These are phyloP conservation scores for Marisa cornuarietis DNA, from an alignment of 1,140 invertebrate genomes.

Conservation along the genomic window DNA sequence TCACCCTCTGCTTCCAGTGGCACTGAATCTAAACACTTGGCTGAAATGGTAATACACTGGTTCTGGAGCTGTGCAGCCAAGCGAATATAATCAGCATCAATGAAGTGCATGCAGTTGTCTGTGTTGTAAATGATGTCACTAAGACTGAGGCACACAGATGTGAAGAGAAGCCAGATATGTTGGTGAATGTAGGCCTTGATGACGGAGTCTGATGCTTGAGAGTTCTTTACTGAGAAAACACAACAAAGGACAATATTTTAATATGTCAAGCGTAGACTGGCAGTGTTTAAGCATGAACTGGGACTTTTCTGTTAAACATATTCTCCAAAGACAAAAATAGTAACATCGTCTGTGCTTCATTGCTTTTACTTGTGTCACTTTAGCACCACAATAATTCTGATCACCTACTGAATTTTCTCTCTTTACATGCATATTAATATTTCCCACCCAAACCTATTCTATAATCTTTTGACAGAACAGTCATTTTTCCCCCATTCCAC, in stretches of 20 bases:
- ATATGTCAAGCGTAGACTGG: background rate
- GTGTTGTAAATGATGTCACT: constrained; percentile 50
- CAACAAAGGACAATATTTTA: constrained; percentile 5
- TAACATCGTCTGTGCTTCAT: too few relatives aligned
- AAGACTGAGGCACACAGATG: constrained; percentile 54
- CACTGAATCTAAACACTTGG: constrained; percentile 56
- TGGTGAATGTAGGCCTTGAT: constrained; percentile 64
- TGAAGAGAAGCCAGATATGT: constrained; percentile 63
- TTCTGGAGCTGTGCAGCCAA: constrained; percentile 56
- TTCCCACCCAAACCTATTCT: too few relatives aligned
- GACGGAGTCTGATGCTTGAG: constrained; percentile 51
- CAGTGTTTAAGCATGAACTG: background rate
- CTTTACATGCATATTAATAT: too few relatives aligned
- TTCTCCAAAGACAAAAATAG: too few relatives aligned
- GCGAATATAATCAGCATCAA: constrained; percentile 49
- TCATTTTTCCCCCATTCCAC: too few relatives aligned
- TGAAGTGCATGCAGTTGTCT: constrained; percentile 20
- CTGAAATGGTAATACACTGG: constrained; percentile 53
- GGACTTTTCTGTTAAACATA: background rate
- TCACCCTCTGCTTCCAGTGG: constrained; percentile 57
- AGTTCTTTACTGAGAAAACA: constrained; percentile 52
- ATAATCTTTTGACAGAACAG: too few relatives aligned
- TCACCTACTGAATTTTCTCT: too few relatives aligned
- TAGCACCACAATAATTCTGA: too few relatives aligned
- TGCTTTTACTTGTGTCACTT: too few relatives aligned